phyloP scores from a whole-genome alignment of 2,888 invertebrate species.

The Spodoptera littoralis region DNA sequence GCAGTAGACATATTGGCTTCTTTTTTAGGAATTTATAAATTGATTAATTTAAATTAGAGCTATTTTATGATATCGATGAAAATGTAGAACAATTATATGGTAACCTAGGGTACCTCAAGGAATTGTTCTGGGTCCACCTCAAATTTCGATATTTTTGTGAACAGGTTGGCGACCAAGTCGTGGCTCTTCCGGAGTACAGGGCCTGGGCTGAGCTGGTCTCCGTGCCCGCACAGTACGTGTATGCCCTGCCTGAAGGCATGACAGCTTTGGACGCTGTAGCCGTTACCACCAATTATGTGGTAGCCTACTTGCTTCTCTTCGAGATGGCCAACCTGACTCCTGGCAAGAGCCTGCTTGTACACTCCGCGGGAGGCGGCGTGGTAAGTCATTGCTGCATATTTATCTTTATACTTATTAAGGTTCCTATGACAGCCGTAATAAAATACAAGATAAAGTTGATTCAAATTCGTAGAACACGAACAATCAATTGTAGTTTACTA shows the following conservation, averaged over 20 bases:
- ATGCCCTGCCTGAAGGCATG: constrained; percentile 93
- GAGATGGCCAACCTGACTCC: constrained; percentile 93
- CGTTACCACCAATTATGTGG: constrained; percentile 95
- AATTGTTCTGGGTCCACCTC: not conserved
- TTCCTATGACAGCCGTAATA: too few relatives aligned
- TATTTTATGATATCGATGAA: too few relatives aligned
- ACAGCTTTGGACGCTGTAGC: constrained; percentile 94
- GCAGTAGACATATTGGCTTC: constrained; percentile 4
- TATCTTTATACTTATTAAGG: not conserved
- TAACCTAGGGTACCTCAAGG: too few relatives aligned
- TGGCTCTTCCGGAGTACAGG: constrained; percentile 94
- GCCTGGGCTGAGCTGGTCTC: constrained; percentile 96
- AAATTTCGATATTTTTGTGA: constrained; percentile 24
- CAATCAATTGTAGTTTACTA: too few relatives aligned
- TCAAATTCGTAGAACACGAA: too few relatives aligned
- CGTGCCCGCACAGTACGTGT: constrained; percentile 94
- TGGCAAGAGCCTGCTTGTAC: constrained; percentile 94
- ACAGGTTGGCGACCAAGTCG: constrained; percentile 94
- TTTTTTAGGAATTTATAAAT: too few relatives aligned
- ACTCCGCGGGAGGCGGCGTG: constrained; percentile 96
- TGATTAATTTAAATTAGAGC: too few relatives aligned
- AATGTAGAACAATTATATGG: too few relatives aligned
- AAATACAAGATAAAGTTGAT: too few relatives aligned
- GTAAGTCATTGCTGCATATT: constrained; percentile 87
- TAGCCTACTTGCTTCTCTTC: constrained; percentile 95